These are phyloP conservation scores for Carettochelys insculpta DNA, from an alignment of 2,113 vertebrate species.

Conservation along the genomic window DNA sequence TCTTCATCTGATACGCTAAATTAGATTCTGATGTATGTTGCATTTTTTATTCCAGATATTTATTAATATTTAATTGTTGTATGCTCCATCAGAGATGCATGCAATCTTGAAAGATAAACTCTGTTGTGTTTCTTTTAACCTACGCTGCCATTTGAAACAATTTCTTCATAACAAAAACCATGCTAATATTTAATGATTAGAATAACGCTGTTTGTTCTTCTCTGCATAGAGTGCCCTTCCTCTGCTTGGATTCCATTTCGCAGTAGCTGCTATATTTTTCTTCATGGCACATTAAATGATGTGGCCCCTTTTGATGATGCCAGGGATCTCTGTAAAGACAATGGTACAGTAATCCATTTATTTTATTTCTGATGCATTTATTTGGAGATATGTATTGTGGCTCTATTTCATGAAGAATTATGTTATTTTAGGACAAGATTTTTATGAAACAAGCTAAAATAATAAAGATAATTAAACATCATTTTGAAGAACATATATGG, in stretches of 20 bases:
- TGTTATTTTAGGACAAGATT: not conserved
- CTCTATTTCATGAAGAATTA: not conserved
- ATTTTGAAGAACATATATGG: not conserved
- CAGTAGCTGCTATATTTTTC: conserved; percentile 72
- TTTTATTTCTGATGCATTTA: not conserved
- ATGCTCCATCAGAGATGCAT: not conserved
- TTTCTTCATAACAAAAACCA: not conserved
- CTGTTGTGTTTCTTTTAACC: not conserved
- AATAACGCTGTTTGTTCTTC: conserved; percentile 1
- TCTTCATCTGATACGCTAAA: not conserved
- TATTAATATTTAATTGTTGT: not conserved
- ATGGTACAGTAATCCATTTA: conserved; percentile 51
- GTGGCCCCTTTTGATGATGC: conserved; percentile 58
- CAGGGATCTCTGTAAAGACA: conserved; percentile 62
- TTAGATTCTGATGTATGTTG: not conserved
- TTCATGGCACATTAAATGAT: conserved; percentile 38
- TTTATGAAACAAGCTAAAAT: not conserved
- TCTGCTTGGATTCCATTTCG: conserved; percentile 69
- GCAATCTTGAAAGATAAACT: not conserved
- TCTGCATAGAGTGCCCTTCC: conserved; percentile 66
- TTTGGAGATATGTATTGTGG: not conserved
- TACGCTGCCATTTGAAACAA: not conserved
- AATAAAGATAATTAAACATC: not conserved
- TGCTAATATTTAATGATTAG: not conserved
- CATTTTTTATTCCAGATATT: not conserved